phyloP scores from a whole-genome alignment of 2,888 invertebrate genomes.

The Eudemis profundana region DNA sequence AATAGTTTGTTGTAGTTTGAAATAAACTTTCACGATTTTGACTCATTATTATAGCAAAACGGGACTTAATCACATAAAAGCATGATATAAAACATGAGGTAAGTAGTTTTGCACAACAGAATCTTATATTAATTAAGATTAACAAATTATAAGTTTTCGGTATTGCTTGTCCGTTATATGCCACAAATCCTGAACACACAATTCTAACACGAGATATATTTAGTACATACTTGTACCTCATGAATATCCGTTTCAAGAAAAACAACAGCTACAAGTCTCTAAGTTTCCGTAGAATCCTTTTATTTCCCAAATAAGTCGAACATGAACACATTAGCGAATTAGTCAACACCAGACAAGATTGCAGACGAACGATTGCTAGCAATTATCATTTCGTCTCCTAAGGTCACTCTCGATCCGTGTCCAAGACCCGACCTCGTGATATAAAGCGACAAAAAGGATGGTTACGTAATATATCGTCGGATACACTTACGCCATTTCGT shows the following conservation, averaged over 20 bases:
- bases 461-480: no score
- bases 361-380: slow-evolving; percentile 59
- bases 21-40: no score
- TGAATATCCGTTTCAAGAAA: neutral
- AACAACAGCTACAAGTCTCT: slow-evolving; percentile 16
- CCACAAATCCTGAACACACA: no score
- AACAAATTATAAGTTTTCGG: no score
- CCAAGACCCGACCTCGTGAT: slow-evolving; percentile 68
- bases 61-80: no score
- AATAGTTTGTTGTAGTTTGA: no score
- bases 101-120: no score
- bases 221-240: neutral
- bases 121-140: no score
- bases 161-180: no score
- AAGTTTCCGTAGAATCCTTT: slow-evolving; percentile 31
- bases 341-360: slow-evolving; percentile 56
- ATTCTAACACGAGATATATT: no score
- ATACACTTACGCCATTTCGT: slow-evolving; percentile 74
- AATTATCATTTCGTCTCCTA: slow-evolving; percentile 78
- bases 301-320: slow-evolving; percentile 25
- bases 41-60: no score
- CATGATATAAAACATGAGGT: no score
- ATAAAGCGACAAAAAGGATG: slow-evolving; percentile 56
- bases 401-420: slow-evolving; percentile 77
- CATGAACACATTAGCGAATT: slow-evolving; percentile 45